phyloP scores from a whole-genome alignment of 92 coral and sea anemone genomes.

The Parazoanthus darwini region DNA sequence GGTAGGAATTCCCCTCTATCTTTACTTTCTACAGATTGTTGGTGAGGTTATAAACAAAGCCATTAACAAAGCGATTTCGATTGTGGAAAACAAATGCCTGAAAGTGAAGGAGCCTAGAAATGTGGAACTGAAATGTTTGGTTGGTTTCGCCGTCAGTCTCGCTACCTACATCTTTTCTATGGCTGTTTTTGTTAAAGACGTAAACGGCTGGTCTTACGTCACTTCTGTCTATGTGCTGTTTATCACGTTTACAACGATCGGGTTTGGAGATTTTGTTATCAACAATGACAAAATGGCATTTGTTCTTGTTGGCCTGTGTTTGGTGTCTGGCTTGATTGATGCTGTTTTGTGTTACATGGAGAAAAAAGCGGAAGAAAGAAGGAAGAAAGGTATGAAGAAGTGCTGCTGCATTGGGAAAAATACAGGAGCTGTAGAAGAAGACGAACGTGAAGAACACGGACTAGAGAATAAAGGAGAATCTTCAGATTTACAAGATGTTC shows the following conservation, averaged over 20 bases:
- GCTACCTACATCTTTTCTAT: not conserved
- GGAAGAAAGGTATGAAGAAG: not conserved
- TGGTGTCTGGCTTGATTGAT: constrained; percentile 16
- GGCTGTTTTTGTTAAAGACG: not conserved
- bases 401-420: constrained; percentile 11
- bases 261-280: constrained; percentile 21
- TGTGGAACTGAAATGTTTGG: constrained; percentile 27
- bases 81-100: constrained; percentile 37
- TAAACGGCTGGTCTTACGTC: not conserved
- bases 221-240: constrained; percentile 14
- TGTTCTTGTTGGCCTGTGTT: constrained; percentile 13
- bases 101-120: constrained; percentile 14
- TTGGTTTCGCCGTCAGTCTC: not conserved
- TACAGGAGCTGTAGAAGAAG: constrained; percentile 14
- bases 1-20: constrained; percentile 47
- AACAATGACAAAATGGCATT: not conserved
- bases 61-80: constrained; percentile 23
- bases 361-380: not conserved
- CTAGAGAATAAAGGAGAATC: not conserved
- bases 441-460: constrained; percentile 1
- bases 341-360: constrained; percentile 1
- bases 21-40: constrained; percentile 30
- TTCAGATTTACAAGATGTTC: not conserved
- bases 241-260: constrained; percentile 22
- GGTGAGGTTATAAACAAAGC: constrained; percentile 35